phyloP scores from a whole-genome alignment of 2,888 invertebrate species.

The Gerosis bhagava region DNA sequence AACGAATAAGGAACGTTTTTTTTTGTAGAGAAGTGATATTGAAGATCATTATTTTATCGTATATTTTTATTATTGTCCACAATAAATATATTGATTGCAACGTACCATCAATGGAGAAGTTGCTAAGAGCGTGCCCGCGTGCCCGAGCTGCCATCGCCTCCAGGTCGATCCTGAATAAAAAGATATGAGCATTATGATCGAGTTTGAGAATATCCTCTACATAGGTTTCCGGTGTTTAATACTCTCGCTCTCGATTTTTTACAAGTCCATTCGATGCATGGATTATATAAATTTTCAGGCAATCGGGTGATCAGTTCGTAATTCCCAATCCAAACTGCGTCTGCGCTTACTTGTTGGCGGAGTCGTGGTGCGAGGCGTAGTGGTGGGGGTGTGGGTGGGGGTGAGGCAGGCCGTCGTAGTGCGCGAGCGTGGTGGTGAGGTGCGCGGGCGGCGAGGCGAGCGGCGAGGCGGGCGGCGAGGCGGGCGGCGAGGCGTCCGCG shows the following conservation, averaged over 20 bases:
- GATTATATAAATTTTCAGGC: no score
- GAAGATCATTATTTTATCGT: no score
- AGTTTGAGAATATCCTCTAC: background rate
- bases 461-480: constrained; percentile 52
- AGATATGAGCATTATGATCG: no score
- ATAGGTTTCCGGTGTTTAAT: no score
- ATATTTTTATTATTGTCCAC: no score
- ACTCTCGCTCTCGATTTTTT: background rate
- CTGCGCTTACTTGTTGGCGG: constrained; percentile 77
- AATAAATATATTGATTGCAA: no score
- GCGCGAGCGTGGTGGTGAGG: constrained; percentile 61
- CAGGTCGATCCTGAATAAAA: constrained; percentile 89
- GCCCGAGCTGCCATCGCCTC: constrained; percentile 88
- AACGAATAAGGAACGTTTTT: no score
- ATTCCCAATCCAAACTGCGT: no score
- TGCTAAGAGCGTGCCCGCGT: constrained; percentile 66
- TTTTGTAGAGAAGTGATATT: constrained; percentile 12
- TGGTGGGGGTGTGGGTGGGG: no score
- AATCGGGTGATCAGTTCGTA: no score
- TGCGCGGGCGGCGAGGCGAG: constrained; percentile 54
- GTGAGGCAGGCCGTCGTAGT: constrained; percentile 80
- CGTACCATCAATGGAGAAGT: constrained; percentile 75
- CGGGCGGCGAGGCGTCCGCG: constrained; percentile 45
- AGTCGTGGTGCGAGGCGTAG: constrained; percentile 84
- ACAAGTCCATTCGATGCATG: background rate